phyloP scores from a whole-genome alignment of 2,797 vertebrate species.

The Fistularia tabacaria region DNA sequence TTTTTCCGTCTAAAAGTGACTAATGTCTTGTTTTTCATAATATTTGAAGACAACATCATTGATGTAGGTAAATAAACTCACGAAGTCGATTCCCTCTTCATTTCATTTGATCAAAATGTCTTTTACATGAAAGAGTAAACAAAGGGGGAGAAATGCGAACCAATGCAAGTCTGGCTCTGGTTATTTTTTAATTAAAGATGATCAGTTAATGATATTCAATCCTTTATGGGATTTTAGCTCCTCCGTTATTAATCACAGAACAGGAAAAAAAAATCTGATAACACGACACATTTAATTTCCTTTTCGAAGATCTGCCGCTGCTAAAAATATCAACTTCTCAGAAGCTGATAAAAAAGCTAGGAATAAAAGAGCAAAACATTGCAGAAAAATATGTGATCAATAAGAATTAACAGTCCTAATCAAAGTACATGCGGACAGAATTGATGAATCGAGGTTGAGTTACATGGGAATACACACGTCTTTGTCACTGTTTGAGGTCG shows the following conservation, averaged over 20 bases:
- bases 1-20: too few species aligned
- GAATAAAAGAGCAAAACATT: neutral
- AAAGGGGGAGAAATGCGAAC: neutral
- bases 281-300: constrained; percentile 32
- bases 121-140: constrained; percentile 1
- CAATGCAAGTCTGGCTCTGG: constrained; percentile 12
- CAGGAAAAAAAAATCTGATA: constrained; percentile 15
- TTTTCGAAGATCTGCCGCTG: constrained; percentile 2
- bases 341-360: neutral
- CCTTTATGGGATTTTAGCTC: constrained; percentile 22
- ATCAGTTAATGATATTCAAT: constrained; percentile 35
- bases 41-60: too few species aligned
- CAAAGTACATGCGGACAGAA: neutral
- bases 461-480: too few species aligned
- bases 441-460: too few species aligned
- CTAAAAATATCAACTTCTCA: constrained; percentile 16
- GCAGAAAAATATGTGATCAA: neutral
- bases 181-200: constrained; percentile 28
- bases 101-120: neutral
- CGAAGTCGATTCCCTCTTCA: too few species aligned
- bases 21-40: too few species aligned
- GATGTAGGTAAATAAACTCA: too few species aligned
- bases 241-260: constrained; percentile 30
- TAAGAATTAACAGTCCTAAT: constrained; percentile 3
- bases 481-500: too few species aligned